phyloP scores from a whole-genome alignment of 2,113 vertebrate genomes.

The Sciurus niger region DNA sequence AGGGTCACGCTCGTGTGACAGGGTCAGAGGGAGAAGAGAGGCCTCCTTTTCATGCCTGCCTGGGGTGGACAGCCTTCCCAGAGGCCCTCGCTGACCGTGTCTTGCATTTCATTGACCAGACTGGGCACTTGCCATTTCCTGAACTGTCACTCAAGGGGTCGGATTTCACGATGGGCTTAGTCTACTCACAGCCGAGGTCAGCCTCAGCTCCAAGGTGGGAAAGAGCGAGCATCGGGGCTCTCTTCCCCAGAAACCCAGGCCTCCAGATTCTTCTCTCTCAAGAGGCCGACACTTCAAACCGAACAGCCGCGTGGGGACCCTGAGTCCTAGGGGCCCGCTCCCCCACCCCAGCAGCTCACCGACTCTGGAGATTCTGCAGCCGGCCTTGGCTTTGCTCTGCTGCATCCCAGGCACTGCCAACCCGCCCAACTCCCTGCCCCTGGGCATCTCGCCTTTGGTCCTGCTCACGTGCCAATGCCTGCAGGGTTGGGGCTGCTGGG shows the following conservation, averaged over 20 bases:
- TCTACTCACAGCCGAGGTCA: too few species aligned
- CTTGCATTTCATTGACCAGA: background rate
- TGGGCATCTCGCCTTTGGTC: background rate
- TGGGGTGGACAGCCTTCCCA: too few species aligned
- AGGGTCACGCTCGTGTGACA: background rate
- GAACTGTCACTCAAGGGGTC: background rate
- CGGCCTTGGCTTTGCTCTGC: fast-evolving
- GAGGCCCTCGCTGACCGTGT: background rate
- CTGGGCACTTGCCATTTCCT: background rate
- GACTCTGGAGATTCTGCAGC: too few species aligned
- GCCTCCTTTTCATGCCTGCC: fast-evolving
- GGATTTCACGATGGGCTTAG: background rate
- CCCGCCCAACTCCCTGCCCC: fast-evolving
- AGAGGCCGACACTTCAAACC: too few species aligned
- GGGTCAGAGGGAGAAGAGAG: background rate
- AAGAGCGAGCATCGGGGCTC: background rate
- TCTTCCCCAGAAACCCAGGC: background rate
- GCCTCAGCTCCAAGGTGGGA: background rate
- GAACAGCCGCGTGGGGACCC: background rate
- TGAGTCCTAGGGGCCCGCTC: too few species aligned
- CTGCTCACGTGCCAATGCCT: too few species aligned
- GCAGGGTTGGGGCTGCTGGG: too few species aligned
- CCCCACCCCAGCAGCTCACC: fast-evolving
- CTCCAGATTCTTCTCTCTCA: background rate
- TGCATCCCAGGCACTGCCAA: fast-evolving